Evolutionary conservation across 2,888 invertebrate species (phyloP).

Genomic region (Oscheius sp.): DNA sequence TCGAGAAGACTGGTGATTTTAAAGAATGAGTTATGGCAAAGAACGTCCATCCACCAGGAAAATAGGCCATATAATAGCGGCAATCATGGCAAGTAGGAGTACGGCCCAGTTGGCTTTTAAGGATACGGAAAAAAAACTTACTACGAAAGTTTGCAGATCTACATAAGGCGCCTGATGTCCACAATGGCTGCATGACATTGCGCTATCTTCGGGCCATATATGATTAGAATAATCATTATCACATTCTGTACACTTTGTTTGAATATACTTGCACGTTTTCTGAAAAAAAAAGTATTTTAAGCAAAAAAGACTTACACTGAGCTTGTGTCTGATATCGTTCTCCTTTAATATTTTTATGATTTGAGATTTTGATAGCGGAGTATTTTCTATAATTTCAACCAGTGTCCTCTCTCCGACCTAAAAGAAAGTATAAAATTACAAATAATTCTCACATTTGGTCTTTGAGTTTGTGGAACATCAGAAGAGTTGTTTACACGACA

Average conservation of each 20-base stretch:
- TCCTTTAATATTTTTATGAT: neutral
- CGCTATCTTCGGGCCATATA: constrained; percentile 16
- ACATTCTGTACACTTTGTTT: constrained; percentile 19
- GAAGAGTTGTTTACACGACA: too few species aligned
- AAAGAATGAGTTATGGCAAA: constrained; percentile 1
- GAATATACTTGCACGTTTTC: constrained; percentile 5
- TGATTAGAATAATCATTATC: neutral
- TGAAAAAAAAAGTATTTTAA: constrained; percentile 8
- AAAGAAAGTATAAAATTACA: too few species aligned
- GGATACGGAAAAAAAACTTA: neutral
- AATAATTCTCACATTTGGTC: too few species aligned
- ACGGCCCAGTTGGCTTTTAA: neutral
- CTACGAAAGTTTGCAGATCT: too few species aligned
- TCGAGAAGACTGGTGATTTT: neutral
- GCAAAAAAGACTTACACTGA: constrained; percentile 4
- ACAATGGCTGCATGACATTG: constrained; percentile 17
- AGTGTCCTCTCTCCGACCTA: too few species aligned
- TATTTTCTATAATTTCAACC: too few species aligned
- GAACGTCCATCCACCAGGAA: constrained; percentile 15
- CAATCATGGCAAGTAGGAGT: constrained; percentile 9
- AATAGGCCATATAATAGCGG: constrained; percentile 19
- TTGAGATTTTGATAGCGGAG: neutral
- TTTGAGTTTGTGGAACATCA: too few species aligned
- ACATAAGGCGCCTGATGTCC: constrained; percentile 9
- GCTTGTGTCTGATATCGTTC: neutral